Conservation (phyloP, 2,113 vertebrate species). For the Cottus gobio region DNA sequence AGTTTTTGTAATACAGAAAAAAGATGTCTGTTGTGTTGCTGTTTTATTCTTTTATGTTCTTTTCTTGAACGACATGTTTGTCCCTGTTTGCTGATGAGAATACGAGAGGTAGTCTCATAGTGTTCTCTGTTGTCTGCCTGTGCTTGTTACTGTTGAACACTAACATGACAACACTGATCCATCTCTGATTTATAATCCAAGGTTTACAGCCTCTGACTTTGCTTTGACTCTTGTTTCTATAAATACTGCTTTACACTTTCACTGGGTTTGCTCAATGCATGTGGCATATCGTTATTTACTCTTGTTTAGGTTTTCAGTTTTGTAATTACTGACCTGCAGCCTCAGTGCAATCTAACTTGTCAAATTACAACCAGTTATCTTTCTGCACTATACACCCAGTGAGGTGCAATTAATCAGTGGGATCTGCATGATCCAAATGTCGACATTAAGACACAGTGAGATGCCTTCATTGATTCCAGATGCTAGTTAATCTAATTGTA, state of each 20-base stretch:
- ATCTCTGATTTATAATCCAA: neutral
- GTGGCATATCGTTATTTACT: neutral
- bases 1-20: neutral
- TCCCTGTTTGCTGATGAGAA: neutral
- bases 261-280: neutral
- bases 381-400: neutral
- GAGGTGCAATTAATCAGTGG: slow-evolving; percentile 4
- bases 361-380: neutral
- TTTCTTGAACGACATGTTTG: neutral
- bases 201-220: neutral
- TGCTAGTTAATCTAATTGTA: neutral
- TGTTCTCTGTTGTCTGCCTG: neutral
- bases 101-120: neutral
- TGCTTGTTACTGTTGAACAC: neutral
- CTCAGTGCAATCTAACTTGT: neutral
- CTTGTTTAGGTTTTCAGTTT: neutral
- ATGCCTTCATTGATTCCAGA: neutral
- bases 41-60: neutral
- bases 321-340: neutral
- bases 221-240: neutral
- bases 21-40: neutral
- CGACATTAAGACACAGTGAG: neutral
- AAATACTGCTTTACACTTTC: neutral
- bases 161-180: neutral
- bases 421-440: neutral